These are phyloP conservation scores for Rapana venosa DNA, from an alignment of 2,888 invertebrate species.

Conservation along the genomic window DNA sequence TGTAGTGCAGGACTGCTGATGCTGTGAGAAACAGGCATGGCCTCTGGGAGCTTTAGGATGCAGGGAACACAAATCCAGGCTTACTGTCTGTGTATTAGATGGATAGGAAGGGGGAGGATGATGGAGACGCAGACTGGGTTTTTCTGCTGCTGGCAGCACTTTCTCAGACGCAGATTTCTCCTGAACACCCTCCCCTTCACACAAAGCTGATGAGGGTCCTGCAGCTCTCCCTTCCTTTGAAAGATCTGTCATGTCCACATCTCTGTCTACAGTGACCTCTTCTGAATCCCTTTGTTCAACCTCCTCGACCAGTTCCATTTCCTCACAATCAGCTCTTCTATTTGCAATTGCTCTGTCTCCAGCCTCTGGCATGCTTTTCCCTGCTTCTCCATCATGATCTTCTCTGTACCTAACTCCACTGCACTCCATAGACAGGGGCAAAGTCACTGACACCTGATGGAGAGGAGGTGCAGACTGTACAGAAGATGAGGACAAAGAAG, in stretches of 20 bases:
- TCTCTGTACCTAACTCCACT: neutral
- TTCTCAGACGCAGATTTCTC: too few relatives aligned
- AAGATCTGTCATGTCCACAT: too few relatives aligned
- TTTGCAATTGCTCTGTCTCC: neutral
- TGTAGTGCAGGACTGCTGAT: neutral
- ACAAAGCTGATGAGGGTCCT: too few relatives aligned
- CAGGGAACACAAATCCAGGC: neutral
- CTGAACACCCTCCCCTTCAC: too few relatives aligned
- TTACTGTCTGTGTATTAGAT: neutral
- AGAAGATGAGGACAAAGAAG: slow-evolving; percentile 6
- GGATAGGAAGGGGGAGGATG: neutral
- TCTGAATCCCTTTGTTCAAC: neutral
- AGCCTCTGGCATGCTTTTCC: neutral
- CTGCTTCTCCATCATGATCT: too few relatives aligned
- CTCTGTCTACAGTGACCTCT: too few relatives aligned
- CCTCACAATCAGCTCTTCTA: neutral
- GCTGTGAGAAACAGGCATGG: neutral
- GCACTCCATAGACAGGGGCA: neutral
- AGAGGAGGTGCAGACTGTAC: neutral
- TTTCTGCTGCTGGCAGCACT: too few relatives aligned
- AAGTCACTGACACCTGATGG: neutral
- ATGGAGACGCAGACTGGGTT: neutral
- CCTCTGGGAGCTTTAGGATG: neutral
- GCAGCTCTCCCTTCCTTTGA: too few relatives aligned
- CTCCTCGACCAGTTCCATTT: neutral